A percentile compares a stretch with the other conserved stretches of the same genome.
Evolutionary conservation across 2,888 invertebrate genomes (phyloP).

Genomic region (Linnaemya vulpina): DNA sequence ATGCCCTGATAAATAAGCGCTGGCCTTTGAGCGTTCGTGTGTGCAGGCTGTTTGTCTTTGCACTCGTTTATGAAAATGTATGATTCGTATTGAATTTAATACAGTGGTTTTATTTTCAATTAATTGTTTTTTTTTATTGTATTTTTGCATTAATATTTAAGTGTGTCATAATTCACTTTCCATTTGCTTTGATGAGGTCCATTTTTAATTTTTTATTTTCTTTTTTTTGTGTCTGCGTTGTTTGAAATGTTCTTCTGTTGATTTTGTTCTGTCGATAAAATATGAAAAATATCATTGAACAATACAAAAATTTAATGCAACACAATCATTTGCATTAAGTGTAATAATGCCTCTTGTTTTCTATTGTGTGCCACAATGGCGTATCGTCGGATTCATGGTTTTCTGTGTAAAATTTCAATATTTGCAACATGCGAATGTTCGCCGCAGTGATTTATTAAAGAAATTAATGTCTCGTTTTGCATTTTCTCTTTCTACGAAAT

Average conservation of each 20-base stretch:
- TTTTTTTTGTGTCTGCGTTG: neutral
- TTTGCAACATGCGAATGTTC: conserved; percentile 18
- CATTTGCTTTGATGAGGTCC: conserved; percentile 28
- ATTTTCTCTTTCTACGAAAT: too few relatives aligned
- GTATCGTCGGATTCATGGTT: neutral
- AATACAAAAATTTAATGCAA: conserved; percentile 45
- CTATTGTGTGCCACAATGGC: conserved; percentile 22
- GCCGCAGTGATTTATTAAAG: conserved; percentile 48
- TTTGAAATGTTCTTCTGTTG: conserved; percentile 14
- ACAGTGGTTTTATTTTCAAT: conserved; percentile 8
- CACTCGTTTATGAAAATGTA: neutral
- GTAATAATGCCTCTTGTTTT: conserved; percentile 49
- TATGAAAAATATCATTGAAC: neutral
- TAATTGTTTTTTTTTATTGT: neutral
- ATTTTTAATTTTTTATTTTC: too few relatives aligned
- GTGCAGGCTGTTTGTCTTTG: neutral
- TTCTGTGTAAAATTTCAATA: neutral
- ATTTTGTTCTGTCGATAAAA: conserved; percentile 12
- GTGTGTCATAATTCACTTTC: conserved; percentile 64
- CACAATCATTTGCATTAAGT: conserved; percentile 53
- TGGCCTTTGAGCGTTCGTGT: neutral
- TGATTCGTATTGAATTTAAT: conserved; percentile 35
- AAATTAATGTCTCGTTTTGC: conserved; percentile 50
- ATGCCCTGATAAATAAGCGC: conserved; percentile 44
- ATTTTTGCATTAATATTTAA: conserved; percentile 26